phyloP scores from a whole-genome alignment of 2,888 invertebrate species.

The Hipparchia sbordonii region DNA sequence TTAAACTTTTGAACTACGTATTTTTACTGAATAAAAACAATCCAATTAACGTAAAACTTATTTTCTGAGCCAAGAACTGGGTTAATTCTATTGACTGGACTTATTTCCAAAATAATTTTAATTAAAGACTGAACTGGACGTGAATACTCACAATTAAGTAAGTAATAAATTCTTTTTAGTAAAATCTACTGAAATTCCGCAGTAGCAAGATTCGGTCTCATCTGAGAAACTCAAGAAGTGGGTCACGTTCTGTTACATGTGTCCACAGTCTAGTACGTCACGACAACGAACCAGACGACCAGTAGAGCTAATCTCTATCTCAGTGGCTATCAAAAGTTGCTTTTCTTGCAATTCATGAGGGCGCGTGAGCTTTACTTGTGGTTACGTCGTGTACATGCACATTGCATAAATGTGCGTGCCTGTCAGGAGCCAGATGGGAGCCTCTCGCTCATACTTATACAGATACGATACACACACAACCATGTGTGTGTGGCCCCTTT shows the following conservation, averaged over 20 bases:
- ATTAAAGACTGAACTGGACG: background rate
- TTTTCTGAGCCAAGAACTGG: background rate
- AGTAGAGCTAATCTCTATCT: background rate
- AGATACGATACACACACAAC: too few relatives aligned
- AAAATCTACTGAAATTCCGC: slow-evolving; percentile 29
- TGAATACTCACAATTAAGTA: background rate
- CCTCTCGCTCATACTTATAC: too few relatives aligned
- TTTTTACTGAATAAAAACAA: background rate
- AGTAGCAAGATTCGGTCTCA: slow-evolving; percentile 39
- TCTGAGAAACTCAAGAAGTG: slow-evolving; percentile 41
- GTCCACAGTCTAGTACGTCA: slow-evolving; percentile 33
- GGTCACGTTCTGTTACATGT: slow-evolving; percentile 39
- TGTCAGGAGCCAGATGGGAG: too few relatives aligned
- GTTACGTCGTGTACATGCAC: too few relatives aligned
- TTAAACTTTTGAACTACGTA: too few relatives aligned
- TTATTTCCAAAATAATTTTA: background rate
- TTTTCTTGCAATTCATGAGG: too few relatives aligned
- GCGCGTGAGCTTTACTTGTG: too few relatives aligned
- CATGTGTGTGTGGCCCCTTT: too few relatives aligned
- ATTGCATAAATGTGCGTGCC: too few relatives aligned
- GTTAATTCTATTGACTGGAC: background rate
- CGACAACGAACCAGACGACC: background rate
- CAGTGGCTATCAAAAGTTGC: too few relatives aligned
- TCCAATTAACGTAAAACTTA: background rate
- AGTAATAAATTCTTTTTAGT: slow-evolving; percentile 13